Percentiles rank a stretch among this genome's conserved stretches.
Conservation (phyloP, 2,113 vertebrate species). For the Microtus ochrogaster region DNA sequence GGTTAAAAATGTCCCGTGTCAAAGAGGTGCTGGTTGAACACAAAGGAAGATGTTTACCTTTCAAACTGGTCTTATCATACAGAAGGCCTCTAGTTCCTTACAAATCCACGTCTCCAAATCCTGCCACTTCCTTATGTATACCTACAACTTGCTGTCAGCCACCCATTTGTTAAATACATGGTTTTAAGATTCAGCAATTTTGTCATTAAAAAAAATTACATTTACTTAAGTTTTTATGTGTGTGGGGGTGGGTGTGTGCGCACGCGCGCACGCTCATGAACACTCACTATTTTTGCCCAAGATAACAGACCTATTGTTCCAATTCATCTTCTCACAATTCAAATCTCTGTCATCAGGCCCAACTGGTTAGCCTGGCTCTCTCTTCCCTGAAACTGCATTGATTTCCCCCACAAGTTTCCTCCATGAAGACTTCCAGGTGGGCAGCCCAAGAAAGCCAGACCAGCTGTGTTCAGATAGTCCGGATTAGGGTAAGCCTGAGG, state of each 20-base stretch:
- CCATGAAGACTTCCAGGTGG: not conserved
- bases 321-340: not conserved
- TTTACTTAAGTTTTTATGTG: not conserved
- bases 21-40: not conserved
- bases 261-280: rapidly evolving
- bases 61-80: not conserved
- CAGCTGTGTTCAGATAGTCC: not conserved
- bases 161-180: not conserved
- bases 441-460: not conserved
- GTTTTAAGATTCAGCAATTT: slow-evolving; percentile 20
- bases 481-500: not conserved
- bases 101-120: not conserved
- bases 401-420: not conserved
- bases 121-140: not conserved
- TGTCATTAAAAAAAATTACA: not conserved
- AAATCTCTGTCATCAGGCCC: not conserved
- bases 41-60: not conserved
- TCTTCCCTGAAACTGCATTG: not conserved
- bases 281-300: not conserved
- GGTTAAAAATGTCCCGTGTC: not conserved
- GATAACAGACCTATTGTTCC: not conserved
- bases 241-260: not conserved
- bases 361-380: not conserved
- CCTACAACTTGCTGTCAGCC: not conserved
- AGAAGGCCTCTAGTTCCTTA: not conserved